phyloP scores from a whole-genome alignment of 2,113 vertebrate genomes.

The Callaeas wilsoni region DNA sequence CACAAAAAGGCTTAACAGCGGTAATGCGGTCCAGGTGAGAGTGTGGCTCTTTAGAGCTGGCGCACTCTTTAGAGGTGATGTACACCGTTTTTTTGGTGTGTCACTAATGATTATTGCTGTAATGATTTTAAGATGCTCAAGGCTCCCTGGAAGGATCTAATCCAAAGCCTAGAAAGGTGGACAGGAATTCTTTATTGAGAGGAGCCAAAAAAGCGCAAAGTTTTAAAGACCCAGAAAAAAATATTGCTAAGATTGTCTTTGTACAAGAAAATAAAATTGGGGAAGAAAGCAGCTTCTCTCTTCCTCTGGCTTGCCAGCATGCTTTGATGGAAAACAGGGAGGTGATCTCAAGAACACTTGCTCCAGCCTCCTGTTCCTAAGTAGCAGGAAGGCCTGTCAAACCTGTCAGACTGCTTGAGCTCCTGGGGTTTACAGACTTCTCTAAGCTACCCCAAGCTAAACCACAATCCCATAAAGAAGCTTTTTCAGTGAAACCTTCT shows the following conservation, averaged over 20 bases:
- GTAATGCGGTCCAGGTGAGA: neutral
- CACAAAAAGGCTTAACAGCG: neutral
- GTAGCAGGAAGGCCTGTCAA: slow-evolving; percentile 23
- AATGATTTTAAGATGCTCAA: neutral
- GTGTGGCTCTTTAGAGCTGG: neutral
- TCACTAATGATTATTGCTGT: neutral
- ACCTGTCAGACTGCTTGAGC: slow-evolving; percentile 36
- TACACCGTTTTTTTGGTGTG: neutral
- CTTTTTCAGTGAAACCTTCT: slow-evolving; percentile 54
- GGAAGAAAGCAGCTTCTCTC: neutral
- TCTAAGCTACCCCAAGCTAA: slow-evolving; percentile 54
- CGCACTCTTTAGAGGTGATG: neutral
- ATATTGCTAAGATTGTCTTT: neutral
- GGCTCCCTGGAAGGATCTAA: neutral
- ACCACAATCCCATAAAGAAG: slow-evolving; percentile 63
- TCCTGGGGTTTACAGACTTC: slow-evolving; percentile 59
- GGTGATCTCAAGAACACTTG: neutral
- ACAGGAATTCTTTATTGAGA: neutral
- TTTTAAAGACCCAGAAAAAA: neutral
- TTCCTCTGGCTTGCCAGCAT: neutral
- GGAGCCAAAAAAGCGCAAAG: neutral
- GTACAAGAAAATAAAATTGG: neutral
- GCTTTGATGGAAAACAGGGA: neutral
- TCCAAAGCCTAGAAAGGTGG: neutral
- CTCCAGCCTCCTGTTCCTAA: neutral